Evolutionary conservation across 37 sponge, comb jelly and placozoan genomes (phyloP).

Genomic region (Theonella swinhoei): DNA sequence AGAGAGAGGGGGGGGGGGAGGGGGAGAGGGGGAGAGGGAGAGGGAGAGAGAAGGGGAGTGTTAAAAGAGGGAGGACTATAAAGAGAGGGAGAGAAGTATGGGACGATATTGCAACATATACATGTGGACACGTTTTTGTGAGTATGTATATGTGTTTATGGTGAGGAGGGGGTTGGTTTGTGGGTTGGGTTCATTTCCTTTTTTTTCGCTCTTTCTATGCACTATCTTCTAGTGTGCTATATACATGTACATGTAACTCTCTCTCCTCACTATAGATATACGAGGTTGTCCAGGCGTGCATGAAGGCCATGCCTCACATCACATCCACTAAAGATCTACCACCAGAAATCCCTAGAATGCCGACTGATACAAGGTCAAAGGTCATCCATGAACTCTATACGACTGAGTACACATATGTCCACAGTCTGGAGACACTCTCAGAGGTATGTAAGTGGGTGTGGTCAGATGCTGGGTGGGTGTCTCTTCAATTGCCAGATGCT

Average conservation of each 20-base stretch:
- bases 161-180: no score
- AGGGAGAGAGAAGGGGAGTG: background rate
- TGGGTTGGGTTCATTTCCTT: no score
- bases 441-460: constrained; percentile 66
- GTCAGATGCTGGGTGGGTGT: constrained; percentile 9
- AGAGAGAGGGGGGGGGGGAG: no score
- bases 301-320: constrained; percentile 45
- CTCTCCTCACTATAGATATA: constrained; percentile 60
- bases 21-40: background rate
- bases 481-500: background rate
- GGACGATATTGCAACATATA: no score
- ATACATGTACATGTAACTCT: no score
- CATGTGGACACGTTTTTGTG: no score
- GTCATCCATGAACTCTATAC: constrained; percentile 91
- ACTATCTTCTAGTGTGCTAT: no score
- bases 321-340: constrained; percentile 63
- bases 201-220: no score
- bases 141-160: no score
- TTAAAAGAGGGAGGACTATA: background rate
- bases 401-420: constrained; percentile 90
- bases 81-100: no score
- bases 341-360: constrained; percentile 40
- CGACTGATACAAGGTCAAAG: constrained; percentile 39
- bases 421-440: constrained; percentile 70
- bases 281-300: constrained; percentile 57